Evolutionary conservation across 2,113 vertebrate genomes (phyloP).

Genomic region (Saccopteryx leptura): DNA sequence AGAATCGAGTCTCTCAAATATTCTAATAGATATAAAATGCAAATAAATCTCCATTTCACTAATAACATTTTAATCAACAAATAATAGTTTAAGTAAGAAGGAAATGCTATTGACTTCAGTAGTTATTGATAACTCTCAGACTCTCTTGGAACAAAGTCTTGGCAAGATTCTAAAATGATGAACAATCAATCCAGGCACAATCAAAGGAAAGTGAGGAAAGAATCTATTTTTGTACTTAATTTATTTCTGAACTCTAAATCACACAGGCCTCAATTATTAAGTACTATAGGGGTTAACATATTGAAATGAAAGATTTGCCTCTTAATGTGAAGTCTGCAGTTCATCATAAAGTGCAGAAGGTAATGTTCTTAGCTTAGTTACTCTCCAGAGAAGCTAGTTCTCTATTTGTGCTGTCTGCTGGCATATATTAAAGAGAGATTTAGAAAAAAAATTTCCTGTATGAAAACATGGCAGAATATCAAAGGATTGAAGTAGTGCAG

Average conservation of each 20-base stretch:
- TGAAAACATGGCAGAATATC: slow-evolving; percentile 61
- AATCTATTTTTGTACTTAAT: slow-evolving; percentile 71
- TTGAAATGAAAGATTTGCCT: slow-evolving; percentile 79
- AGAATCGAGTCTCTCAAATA: not conserved
- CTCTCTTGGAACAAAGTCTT: not conserved
- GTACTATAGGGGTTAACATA: slow-evolving; percentile 63
- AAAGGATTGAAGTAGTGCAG: slow-evolving; percentile 4
- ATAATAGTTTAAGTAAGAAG: not conserved
- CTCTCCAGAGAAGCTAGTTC: slow-evolving; percentile 31
- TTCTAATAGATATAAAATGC: not conserved
- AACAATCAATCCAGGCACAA: slow-evolving; percentile 28
- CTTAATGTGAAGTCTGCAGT: slow-evolving; percentile 69
- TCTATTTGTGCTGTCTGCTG: not conserved
- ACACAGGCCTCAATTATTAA: slow-evolving; percentile 74
- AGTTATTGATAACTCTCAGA: not conserved
- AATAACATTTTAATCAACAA: slow-evolving; percentile 5
- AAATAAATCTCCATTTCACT: slow-evolving; percentile 14
- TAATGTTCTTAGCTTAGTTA: slow-evolving; percentile 63
- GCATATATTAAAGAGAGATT: slow-evolving; percentile 26
- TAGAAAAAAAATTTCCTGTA: not conserved
- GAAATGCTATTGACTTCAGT: not conserved
- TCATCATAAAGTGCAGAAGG: slow-evolving; percentile 57
- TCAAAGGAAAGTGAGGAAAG: slow-evolving; percentile 21
- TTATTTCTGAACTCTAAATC: slow-evolving; percentile 72
- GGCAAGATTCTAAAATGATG: slow-evolving; percentile 49